phyloP scores from a whole-genome alignment of 2,888 invertebrate species.

The Abrostola tripartita region DNA sequence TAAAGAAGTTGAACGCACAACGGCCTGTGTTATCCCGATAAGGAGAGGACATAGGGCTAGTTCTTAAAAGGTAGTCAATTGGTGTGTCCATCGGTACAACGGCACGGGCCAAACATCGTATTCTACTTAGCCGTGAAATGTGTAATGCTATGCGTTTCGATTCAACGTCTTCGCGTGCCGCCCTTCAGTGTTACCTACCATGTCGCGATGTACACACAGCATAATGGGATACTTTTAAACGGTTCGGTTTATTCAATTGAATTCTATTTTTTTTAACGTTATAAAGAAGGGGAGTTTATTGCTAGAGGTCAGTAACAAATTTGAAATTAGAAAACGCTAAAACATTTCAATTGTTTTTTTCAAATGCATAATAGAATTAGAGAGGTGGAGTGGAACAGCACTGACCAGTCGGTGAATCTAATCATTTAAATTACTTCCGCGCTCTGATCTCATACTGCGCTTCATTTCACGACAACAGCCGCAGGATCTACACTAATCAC shows the following conservation, averaged over 20 bases:
- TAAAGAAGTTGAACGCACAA: constrained; percentile 54
- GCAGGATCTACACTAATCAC: constrained; percentile 41
- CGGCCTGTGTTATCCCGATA: constrained; percentile 62
- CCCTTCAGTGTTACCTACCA: constrained; percentile 61
- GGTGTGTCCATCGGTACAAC: constrained; percentile 63
- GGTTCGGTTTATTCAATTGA: constrained; percentile 1
- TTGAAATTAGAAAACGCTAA: constrained; percentile 3
- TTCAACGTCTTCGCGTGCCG: constrained; percentile 59
- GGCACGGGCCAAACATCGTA: constrained; percentile 74
- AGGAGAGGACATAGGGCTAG: constrained; percentile 66
- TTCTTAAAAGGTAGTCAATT: constrained; percentile 82
- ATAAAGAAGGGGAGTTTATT: no score
- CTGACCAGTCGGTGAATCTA: constrained; percentile 84
- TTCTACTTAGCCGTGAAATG: constrained; percentile 85
- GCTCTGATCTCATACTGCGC: constrained; percentile 79
- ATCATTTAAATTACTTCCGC: constrained; percentile 84
- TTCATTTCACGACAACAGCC: constrained; percentile 79
- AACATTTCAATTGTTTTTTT: constrained; percentile 28
- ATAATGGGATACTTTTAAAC: constrained; percentile 24
- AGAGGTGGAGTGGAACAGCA: constrained; percentile 63
- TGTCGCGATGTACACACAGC: constrained; percentile 34
- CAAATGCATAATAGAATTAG: constrained; percentile 61
- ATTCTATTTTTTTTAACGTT: no score
- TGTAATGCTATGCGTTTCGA: constrained; percentile 72
- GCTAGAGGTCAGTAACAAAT: constrained; percentile 4